A percentile compares a stretch with the other conserved stretches of the same genome.
These are phyloP conservation scores for Grallaria varia DNA, from an alignment of 2,113 vertebrate genomes.

Conservation along the genomic window DNA sequence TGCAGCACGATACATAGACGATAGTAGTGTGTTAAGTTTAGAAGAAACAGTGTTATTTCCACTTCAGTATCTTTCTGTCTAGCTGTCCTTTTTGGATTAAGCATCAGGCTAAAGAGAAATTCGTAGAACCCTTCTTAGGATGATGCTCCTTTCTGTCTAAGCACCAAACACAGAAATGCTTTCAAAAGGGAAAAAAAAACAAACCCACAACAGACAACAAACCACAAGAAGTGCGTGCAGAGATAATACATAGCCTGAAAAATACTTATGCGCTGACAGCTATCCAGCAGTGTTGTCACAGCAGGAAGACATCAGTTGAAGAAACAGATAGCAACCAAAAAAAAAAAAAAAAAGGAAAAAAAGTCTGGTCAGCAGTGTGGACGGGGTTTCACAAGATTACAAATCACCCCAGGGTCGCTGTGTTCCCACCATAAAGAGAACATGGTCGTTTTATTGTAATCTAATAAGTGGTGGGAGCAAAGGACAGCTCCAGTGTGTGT, in stretches of 20 bases:
- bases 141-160: slow-evolving; percentile 65
- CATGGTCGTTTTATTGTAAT: slow-evolving; percentile 84
- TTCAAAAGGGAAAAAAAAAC: slow-evolving; percentile 58
- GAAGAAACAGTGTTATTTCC: slow-evolving; percentile 47
- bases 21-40: slow-evolving; percentile 4
- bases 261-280: slow-evolving; percentile 89
- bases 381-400: slow-evolving; percentile 92
- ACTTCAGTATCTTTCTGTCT: slow-evolving; percentile 69
- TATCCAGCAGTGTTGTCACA: slow-evolving; percentile 93
- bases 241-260: slow-evolving; percentile 80
- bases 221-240: slow-evolving; percentile 68
- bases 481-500: slow-evolving; percentile 85
- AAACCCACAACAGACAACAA: not conserved
- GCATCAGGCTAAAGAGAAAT: slow-evolving; percentile 77
- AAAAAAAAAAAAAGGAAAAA: slow-evolving; percentile 48
- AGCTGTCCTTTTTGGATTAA: slow-evolving; percentile 61
- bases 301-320: slow-evolving; percentile 95
- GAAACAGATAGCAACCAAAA: slow-evolving; percentile 85
- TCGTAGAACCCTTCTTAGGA: slow-evolving; percentile 68
- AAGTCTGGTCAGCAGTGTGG: slow-evolving; percentile 84
- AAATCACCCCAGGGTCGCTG: slow-evolving; percentile 88
- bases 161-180: slow-evolving; percentile 73
- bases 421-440: slow-evolving; percentile 89
- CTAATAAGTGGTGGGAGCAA: slow-evolving; percentile 89
- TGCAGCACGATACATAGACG: not conserved